phyloP scores from a whole-genome alignment of 2,113 vertebrate genomes.

The Desmodus rotundus region DNA sequence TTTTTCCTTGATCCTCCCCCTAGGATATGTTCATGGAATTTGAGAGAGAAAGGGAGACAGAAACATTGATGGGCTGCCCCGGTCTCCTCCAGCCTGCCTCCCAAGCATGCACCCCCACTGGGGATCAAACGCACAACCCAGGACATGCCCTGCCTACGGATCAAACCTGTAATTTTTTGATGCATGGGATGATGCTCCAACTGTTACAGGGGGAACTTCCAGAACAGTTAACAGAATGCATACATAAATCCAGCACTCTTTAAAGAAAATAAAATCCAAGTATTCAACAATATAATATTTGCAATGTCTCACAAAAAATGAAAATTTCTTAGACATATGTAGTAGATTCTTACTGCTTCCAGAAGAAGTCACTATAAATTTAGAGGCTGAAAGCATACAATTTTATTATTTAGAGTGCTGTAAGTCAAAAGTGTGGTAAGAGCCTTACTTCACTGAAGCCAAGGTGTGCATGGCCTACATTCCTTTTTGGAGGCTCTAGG shows the following conservation, averaged over 20 bases:
- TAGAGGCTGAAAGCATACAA: background rate
- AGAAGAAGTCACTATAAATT: background rate
- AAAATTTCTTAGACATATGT: background rate
- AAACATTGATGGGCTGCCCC: too few relatives aligned
- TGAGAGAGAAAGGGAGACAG: too few relatives aligned
- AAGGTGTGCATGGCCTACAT: background rate
- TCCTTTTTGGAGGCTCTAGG: background rate
- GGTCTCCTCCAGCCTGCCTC: too few relatives aligned
- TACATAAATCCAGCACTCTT: background rate
- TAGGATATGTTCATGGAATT: too few relatives aligned
- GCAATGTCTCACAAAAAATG: background rate
- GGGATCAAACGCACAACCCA: too few relatives aligned
- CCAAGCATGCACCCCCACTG: too few relatives aligned
- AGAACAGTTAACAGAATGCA: background rate
- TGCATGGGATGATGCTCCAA: too few relatives aligned
- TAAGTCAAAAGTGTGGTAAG: background rate
- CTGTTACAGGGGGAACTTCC: too few relatives aligned
- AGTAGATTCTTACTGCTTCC: background rate
- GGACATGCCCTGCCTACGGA: too few relatives aligned
- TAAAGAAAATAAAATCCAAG: background rate
- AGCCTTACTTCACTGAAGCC: background rate
- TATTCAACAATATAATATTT: background rate
- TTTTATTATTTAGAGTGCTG: background rate
- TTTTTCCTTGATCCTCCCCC: too few relatives aligned
- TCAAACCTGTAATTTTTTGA: too few relatives aligned